Evolutionary conservation across 1,140 invertebrate genomes (phyloP).

Genomic region (Oedothorax gibbosus): DNA sequence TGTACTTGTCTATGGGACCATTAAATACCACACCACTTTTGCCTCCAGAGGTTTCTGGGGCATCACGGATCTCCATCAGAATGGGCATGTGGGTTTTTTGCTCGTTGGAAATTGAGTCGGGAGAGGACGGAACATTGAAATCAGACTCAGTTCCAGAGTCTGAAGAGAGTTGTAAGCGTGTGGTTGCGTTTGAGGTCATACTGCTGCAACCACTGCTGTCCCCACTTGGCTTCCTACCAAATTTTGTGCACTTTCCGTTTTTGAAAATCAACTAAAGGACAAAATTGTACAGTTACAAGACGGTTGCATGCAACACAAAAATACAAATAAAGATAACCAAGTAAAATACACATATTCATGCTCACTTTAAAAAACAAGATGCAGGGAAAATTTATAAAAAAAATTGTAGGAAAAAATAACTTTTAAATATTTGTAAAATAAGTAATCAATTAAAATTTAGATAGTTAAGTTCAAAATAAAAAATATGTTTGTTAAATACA

Average conservation of each 20-base stretch:
- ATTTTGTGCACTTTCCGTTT: slow-evolving; percentile 56
- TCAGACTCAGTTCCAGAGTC: slow-evolving; percentile 55
- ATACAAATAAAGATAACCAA: background rate
- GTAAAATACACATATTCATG: background rate
- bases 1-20: background rate
- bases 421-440: too few relatives aligned
- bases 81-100: slow-evolving; percentile 46
- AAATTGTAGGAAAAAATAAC: too few relatives aligned
- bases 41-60: background rate
- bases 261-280: slow-evolving; percentile 55
- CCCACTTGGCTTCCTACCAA: slow-evolving; percentile 54
- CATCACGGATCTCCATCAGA: slow-evolving; percentile 45
- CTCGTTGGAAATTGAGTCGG: slow-evolving; percentile 16
- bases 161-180: slow-evolving; percentile 42
- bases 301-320: slow-evolving; percentile 16
- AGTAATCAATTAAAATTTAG: too few relatives aligned
- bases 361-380: too few relatives aligned
- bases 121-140: slow-evolving; percentile 41
- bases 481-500: too few relatives aligned
- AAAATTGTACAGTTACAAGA: slow-evolving; percentile 44
- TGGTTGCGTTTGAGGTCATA: slow-evolving; percentile 53
- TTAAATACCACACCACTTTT: background rate
- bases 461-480: too few relatives aligned
- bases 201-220: slow-evolving; percentile 58
- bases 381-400: too few relatives aligned